Conservation (phyloP, 2,797 vertebrate genomes). For the Chrosomus eos region DNA sequence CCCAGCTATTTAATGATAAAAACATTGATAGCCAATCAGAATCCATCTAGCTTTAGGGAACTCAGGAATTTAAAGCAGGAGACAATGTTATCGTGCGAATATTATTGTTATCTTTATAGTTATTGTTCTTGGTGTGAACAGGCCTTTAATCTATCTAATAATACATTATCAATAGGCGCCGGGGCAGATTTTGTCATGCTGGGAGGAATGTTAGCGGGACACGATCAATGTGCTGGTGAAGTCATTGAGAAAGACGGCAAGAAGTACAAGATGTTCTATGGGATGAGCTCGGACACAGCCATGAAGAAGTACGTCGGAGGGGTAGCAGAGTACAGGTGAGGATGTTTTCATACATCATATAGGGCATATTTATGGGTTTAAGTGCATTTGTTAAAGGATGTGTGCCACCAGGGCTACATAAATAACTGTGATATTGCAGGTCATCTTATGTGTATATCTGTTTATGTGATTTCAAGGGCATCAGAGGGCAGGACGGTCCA, state of each 20-base stretch:
- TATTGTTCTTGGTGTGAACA: not conserved
- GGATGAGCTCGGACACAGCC: slow-evolving; percentile 98
- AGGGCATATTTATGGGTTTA: not conserved
- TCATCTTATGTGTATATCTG: slow-evolving; percentile 21
- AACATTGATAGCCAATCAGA: not conserved
- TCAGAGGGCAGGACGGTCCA: slow-evolving; percentile 95
- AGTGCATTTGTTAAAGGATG: not conserved
- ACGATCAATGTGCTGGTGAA: slow-evolving; percentile 93
- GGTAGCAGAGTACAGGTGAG: slow-evolving; percentile 95
- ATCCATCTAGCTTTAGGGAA: not conserved
- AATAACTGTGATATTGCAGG: not conserved
- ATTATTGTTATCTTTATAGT: not conserved
- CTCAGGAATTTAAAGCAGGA: not conserved
- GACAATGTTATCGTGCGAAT: not conserved
- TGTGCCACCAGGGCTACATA: not conserved
- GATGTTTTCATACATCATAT: not conserved
- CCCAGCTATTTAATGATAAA: not conserved
- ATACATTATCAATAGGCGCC: slow-evolving; percentile 78
- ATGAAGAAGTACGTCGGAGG: slow-evolving; percentile 97
- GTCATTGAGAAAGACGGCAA: slow-evolving; percentile 92
- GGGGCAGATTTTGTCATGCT: slow-evolving; percentile 99
- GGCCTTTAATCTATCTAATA: not conserved
- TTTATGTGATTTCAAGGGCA: slow-evolving; percentile 76
- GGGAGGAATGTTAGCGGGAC: slow-evolving; percentile 97
- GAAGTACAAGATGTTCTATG: slow-evolving; percentile 96